A percentile compares a stretch with the other conserved stretches of the same genome.
These are phyloP conservation scores for Lasioglossum vierecki DNA, from an alignment of 2,888 invertebrate species.

Conservation along the genomic window DNA sequence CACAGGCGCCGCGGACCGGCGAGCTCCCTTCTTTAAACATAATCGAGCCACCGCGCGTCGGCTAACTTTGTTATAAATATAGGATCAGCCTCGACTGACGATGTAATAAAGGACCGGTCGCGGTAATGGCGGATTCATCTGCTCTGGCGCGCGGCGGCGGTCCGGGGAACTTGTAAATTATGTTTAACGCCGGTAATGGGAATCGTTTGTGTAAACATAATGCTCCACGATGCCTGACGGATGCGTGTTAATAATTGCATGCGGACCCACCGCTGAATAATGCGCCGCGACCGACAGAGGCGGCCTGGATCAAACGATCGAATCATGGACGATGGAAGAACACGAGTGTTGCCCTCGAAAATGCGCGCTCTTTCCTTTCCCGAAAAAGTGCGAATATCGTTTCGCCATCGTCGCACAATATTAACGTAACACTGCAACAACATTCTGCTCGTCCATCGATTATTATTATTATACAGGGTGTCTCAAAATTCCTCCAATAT, in stretches of 20 bases:
- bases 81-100: slow-evolving; percentile 49
- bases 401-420: background rate
- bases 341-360: background rate
- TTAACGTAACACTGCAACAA: no score
- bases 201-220: slow-evolving; percentile 35
- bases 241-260: slow-evolving; percentile 29
- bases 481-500: no score
- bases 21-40: slow-evolving; percentile 60
- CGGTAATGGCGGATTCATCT: slow-evolving; percentile 48
- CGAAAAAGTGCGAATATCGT: background rate
- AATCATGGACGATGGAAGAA: background rate
- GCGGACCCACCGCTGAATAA: slow-evolving; percentile 14
- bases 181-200: slow-evolving; percentile 28
- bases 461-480: no score
- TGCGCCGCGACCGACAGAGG: background rate
- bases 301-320: slow-evolving; percentile 22
- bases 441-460: background rate
- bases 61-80: slow-evolving; percentile 57
- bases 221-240: slow-evolving; percentile 8
- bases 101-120: slow-evolving; percentile 50
- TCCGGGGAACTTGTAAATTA: slow-evolving; percentile 30
- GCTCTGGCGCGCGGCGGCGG: background rate
- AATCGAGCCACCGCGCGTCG: slow-evolving; percentile 53
- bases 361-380: background rate
- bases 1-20: slow-evolving; percentile 29